phyloP scores from a whole-genome alignment of 2,113 vertebrate genomes.

The Microtus pennsylvanicus region DNA sequence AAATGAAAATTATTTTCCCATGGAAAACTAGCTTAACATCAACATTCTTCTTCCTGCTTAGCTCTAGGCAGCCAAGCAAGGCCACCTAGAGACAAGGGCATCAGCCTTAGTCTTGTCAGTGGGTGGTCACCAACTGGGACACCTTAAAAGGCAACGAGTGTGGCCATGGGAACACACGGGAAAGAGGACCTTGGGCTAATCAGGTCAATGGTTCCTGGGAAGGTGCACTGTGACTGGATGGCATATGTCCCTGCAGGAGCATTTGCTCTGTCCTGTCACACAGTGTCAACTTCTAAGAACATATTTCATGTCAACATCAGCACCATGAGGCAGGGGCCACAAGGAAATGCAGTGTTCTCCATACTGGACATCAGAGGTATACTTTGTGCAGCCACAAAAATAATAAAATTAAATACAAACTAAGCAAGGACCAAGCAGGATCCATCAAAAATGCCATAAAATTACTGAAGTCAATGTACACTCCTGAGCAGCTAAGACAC shows the following conservation, averaged over 20 bases:
- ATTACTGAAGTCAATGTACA: not conserved
- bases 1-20: not conserved
- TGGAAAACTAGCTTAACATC: not conserved
- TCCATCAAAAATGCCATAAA: not conserved
- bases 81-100: not conserved
- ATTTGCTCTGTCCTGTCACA: not conserved
- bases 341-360: not conserved
- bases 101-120: too few species aligned
- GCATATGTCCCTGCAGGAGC: not conserved
- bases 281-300: not conserved
- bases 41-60: not conserved
- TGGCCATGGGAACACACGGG: not conserved
- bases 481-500: not conserved
- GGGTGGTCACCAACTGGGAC: not conserved
- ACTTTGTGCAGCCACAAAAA: not conserved
- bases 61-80: not conserved
- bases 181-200: not conserved
- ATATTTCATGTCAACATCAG: not conserved
- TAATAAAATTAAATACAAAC: not conserved
- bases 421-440: not conserved
- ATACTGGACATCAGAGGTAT: not conserved
- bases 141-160: not conserved
- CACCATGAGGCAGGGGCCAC: not conserved
- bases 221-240: not conserved
- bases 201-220: not conserved